Evolutionary conservation across 1,140 invertebrate species (phyloP).

Genomic region (Trachelipus rathkii): DNA sequence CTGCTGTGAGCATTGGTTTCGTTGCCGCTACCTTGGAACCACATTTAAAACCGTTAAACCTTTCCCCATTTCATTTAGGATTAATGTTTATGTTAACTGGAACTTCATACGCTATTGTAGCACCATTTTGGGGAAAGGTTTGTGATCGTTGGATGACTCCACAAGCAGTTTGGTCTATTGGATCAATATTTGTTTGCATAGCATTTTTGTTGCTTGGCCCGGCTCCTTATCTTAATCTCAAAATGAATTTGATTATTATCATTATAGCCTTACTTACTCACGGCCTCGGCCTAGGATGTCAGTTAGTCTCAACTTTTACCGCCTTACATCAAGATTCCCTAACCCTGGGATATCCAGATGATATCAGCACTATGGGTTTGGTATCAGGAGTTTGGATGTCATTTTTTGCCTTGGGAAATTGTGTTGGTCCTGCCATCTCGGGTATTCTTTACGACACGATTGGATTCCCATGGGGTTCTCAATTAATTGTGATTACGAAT

Average conservation of each 20-base stretch:
- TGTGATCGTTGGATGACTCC: conserved; percentile 65
- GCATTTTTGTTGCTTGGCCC: conserved; percentile 73
- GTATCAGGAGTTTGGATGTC: conserved; percentile 81
- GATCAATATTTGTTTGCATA: conserved; percentile 61
- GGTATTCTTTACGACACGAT: conserved; percentile 70
- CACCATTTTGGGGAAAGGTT: conserved; percentile 73
- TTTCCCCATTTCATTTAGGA: conserved; percentile 71
- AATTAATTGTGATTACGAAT: background rate
- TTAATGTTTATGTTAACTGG: conserved; percentile 84
- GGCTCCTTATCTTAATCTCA: conserved; percentile 30
- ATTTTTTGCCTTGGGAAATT: conserved; percentile 75
- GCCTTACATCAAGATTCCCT: conserved; percentile 70
- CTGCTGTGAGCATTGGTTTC: conserved; percentile 76
- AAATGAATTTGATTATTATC: conserved; percentile 47
- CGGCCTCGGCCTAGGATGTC: conserved; percentile 72
- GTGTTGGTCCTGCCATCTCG: conserved; percentile 72
- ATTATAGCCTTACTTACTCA: conserved; percentile 69
- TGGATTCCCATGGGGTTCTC: conserved; percentile 64
- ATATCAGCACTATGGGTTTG: conserved; percentile 73
- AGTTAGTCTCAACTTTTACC: conserved; percentile 73
- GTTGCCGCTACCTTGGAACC: conserved; percentile 74
- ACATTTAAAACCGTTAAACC: conserved; percentile 67
- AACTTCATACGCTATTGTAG: conserved; percentile 72
- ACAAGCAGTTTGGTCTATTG: conserved; percentile 64
- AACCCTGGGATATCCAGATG: conserved; percentile 68